These are phyloP conservation scores for Macrobrachium rosenbergii DNA, from an alignment of 1,140 invertebrate genomes.

Conservation along the genomic window DNA sequence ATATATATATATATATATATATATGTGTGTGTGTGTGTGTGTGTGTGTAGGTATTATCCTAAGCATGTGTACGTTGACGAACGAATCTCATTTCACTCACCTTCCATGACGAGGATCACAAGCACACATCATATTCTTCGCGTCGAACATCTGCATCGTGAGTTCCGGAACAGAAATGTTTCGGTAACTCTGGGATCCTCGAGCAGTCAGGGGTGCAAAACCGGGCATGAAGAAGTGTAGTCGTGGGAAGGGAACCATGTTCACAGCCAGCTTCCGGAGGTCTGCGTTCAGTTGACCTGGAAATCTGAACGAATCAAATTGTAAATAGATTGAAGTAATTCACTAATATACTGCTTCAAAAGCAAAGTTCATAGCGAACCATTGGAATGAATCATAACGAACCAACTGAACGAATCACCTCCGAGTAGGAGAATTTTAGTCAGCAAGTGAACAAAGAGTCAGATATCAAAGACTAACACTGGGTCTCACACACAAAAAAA, in stretches of 20 bases:
- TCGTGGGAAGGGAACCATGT: slow-evolving; percentile 97
- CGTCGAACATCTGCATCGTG: slow-evolving; percentile 75
- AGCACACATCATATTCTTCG: slow-evolving; percentile 79
- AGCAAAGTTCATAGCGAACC: background rate
- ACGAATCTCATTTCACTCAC: background rate
- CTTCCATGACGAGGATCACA: slow-evolving; percentile 81
- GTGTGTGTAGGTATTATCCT: too few species aligned
- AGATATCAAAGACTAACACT: too few species aligned
- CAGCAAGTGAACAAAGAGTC: too few species aligned
- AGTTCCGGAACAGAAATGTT: slow-evolving; percentile 76
- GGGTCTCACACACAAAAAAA: too few species aligned
- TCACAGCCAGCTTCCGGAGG: slow-evolving; percentile 93
- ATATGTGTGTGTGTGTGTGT: too few species aligned
- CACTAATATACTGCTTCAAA: too few species aligned
- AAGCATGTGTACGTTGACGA: background rate
- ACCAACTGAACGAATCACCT: too few species aligned
- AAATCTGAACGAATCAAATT: slow-evolving; percentile 78
- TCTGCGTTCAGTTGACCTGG: slow-evolving; percentile 82
- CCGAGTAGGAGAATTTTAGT: too few species aligned
- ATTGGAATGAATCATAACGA: background rate
- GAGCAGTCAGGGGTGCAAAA: slow-evolving; percentile 84
- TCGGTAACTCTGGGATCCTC: slow-evolving; percentile 72
- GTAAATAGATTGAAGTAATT: slow-evolving; percentile 68
- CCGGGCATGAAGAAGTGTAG: slow-evolving; percentile 98
- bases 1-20: too few species aligned